phyloP scores from a whole-genome alignment of 2,797 vertebrate species.

The Mallotus villosus region DNA sequence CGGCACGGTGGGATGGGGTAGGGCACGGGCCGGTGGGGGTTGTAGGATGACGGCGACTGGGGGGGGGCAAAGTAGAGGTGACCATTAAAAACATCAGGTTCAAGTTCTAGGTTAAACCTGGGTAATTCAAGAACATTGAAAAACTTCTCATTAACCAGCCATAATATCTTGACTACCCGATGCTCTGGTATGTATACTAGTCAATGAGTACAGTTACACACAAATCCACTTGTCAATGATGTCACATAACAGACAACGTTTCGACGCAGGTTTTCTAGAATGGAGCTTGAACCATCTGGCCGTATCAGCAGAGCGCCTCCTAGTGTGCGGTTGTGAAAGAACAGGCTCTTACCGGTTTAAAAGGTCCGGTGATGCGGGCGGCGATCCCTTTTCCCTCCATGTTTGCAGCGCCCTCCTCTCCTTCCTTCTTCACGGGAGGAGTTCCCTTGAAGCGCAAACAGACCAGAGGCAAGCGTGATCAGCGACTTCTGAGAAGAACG shows the following conservation, averaged over 20 bases:
- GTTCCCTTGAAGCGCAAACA: conserved; percentile 55
- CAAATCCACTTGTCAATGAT: neutral
- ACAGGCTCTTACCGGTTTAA: conserved; percentile 84
- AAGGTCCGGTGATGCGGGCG: conserved; percentile 90
- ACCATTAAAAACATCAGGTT: neutral
- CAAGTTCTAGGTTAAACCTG: neutral
- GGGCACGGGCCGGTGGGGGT: conserved; percentile 95
- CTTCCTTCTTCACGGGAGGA: conserved; percentile 85
- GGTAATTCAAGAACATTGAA: neutral
- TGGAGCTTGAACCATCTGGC: neutral
- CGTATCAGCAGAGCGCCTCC: neutral
- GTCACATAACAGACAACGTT: neutral
- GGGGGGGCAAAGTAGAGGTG: conserved; percentile 22
- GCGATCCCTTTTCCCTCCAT: conserved; percentile 93
- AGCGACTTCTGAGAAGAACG: no score
- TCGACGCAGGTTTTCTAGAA: neutral
- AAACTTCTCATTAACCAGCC: neutral
- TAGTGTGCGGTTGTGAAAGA: neutral
- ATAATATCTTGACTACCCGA: neutral
- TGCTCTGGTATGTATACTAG: no score
- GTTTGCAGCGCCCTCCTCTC: conserved; percentile 62
- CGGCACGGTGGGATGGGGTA: conserved; percentile 97
- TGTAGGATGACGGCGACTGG: conserved; percentile 93
- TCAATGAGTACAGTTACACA: neutral
- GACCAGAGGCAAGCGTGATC: no score